These are phyloP conservation scores for Opisthocomus hoazin DNA, from an alignment of 2,113 vertebrate genomes.

Conservation along the genomic window DNA sequence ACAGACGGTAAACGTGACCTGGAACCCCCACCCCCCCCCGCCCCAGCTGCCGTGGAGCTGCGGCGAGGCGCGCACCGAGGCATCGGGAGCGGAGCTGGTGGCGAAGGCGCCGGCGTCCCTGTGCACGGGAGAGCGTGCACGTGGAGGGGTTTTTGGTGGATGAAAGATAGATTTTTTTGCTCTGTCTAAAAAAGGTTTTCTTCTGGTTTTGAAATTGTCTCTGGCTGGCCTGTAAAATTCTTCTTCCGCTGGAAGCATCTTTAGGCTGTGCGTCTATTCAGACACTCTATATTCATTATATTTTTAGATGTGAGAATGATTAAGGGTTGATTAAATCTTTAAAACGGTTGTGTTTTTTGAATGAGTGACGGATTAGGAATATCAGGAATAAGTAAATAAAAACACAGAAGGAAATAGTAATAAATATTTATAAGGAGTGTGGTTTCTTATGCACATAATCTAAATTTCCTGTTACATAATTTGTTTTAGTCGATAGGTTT, in stretches of 20 bases:
- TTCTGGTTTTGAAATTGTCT: neutral
- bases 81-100: accelerated
- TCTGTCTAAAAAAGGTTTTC: neutral
- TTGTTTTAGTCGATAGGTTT: neutral
- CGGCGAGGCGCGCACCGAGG: neutral
- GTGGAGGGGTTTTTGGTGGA: neutral
- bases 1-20: accelerated
- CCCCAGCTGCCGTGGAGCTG: accelerated
- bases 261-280: neutral
- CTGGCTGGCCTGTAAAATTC: neutral
- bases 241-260: neutral
- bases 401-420: neutral
- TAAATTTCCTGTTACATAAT: neutral
- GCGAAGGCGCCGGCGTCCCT: neutral
- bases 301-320: neutral
- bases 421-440: slow-evolving; percentile 18
- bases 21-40: neutral
- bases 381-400: slow-evolving; percentile 3
- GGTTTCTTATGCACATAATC: neutral
- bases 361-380: neutral
- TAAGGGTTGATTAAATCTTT: neutral
- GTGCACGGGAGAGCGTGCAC: accelerated
- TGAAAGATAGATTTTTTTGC: neutral
- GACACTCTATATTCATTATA: neutral
- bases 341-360: neutral